phyloP scores from a whole-genome alignment of 92 coral and sea anemone species.

The Zoanthus sansibaricus region DNA sequence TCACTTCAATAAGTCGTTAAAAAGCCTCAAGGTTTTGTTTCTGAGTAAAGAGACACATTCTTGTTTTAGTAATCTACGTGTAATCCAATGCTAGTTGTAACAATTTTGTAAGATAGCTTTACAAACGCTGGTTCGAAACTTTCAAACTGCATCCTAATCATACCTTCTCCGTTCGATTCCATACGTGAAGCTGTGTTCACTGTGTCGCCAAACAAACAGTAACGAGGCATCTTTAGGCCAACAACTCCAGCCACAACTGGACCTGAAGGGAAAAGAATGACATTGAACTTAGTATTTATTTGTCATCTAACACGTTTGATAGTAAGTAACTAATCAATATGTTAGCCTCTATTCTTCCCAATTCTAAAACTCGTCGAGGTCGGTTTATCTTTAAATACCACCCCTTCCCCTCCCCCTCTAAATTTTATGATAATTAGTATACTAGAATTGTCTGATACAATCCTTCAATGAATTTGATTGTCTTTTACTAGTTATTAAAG shows the following conservation, averaged over 20 bases:
- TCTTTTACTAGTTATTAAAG: too few relatives aligned
- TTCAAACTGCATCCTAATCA: neutral
- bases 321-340: too few relatives aligned
- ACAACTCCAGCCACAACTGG: conserved; percentile 44
- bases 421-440: too few relatives aligned
- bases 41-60: neutral
- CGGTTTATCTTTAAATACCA: too few relatives aligned
- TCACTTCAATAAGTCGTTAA: neutral
- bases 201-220: conserved; percentile 42
- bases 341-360: too few relatives aligned
- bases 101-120: neutral
- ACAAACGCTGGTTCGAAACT: neutral
- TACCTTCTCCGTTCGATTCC: conserved; percentile 47
- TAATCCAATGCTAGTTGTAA: too few relatives aligned
- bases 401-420: too few relatives aligned
- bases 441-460: too few relatives aligned
- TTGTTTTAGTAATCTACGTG: neutral
- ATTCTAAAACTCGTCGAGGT: too few relatives aligned
- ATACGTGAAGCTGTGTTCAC: conserved; percentile 46
- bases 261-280: neutral
- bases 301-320: too few relatives aligned
- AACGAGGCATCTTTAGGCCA: conserved; percentile 46
- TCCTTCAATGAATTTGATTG: too few relatives aligned
- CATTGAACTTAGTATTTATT: too few relatives aligned
- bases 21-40: neutral